Evolutionary conservation across 2,888 invertebrate genomes (phyloP).

Genomic region (Mongoloraphidia duomilia): DNA sequence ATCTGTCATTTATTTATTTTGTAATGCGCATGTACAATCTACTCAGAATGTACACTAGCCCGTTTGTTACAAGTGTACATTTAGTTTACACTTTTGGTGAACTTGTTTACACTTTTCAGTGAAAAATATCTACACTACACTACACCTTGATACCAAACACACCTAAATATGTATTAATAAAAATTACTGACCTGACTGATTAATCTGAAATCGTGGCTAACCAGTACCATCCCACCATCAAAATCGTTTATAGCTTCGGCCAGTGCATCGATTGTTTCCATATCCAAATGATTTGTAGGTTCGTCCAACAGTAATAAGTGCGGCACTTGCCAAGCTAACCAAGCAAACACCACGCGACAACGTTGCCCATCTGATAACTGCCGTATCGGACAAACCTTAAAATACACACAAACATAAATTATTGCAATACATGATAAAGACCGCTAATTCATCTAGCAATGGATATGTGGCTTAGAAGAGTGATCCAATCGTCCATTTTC

Average conservation of each 20-base stretch:
- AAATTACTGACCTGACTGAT: constrained; percentile 73
- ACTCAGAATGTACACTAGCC: no score
- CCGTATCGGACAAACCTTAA: constrained; percentile 78
- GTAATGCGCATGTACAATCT: no score
- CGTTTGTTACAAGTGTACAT: no score
- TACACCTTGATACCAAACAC: no score
- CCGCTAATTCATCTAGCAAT: no score
- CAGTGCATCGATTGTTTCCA: constrained; percentile 96
- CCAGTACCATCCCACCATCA: constrained; percentile 96
- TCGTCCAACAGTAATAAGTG: constrained; percentile 74
- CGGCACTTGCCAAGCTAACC: constrained; percentile 94
- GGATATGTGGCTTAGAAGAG: no score
- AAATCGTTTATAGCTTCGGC: constrained; percentile 97
- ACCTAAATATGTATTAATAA: not conserved
- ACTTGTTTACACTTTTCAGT: no score
- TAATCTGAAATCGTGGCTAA: constrained; percentile 98
- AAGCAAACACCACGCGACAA: constrained; percentile 97
- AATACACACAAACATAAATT: not conserved
- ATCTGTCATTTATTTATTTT: no score
- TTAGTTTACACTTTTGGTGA: no score
- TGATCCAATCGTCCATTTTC: no score
- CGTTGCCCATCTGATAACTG: constrained; percentile 95
- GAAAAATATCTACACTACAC: no score
- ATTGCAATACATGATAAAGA: no score
- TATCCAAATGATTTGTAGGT: constrained; percentile 92